Evolutionary conservation across 2,113 vertebrate species (phyloP), one percentile per base, ranked within the genome.

Genomic region (Chloroceryle aenea): DNA sequence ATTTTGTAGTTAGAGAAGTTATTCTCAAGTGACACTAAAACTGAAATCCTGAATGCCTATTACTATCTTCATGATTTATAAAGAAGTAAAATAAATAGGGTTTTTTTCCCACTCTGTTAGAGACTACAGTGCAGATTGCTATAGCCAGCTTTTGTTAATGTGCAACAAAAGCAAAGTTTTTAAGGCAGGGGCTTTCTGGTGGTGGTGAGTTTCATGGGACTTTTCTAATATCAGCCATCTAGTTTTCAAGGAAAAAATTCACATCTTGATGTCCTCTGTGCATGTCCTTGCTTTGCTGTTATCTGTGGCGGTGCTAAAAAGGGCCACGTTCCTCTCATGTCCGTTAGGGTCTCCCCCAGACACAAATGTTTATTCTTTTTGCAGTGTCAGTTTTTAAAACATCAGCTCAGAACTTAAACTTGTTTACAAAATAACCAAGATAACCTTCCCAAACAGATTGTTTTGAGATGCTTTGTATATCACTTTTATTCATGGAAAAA

Each of bases 391-490:
- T 95, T 93, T 95, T 86, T 59, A 85, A 94, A 96, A 83, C 75
- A 90, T 88, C 91, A 88, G 75, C 68, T 90, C 64, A 61, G 79
- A 96, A 95, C 75, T 63, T 83, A 71, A 91, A 79, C 63, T 92
- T 95, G 75, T 96, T 93, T 95, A 89, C 90, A 86, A 88, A 95
- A 84, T 56, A 93, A 76, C 52, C 52, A 77, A 79, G 84, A 85
- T 89, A 95, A 78, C 78, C 77, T 86, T 90, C 85, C 79, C 76
- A 94, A 96, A 62, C 93, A 96, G 92, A 90, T 90, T 95, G 94
- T 90, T 97, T 93, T 87, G 87, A 76, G 81, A 83, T 78, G 77
- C 89, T 95, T 55, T 93, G 80, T 67, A 4, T 90, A 61, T 86
- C 3, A 6, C 78, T 93, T 91, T 76, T 71, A 92, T 91, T 94